Conservation (phyloP, 2,888 invertebrate species). For the Heliconius erato region DNA sequence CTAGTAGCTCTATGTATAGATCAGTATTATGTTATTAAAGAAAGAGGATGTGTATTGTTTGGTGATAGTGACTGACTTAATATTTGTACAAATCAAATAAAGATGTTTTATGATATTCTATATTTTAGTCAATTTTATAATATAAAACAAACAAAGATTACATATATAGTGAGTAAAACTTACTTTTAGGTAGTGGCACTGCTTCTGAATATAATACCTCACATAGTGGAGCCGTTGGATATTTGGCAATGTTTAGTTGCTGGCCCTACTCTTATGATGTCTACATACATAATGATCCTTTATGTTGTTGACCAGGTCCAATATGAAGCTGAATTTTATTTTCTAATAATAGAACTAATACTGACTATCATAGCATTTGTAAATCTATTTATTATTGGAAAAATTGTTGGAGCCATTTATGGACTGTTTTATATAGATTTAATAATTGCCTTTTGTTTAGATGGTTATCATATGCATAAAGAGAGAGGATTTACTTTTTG, state of each 20-base stretch:
- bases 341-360: conserved; percentile 64
- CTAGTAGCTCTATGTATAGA: conserved; percentile 72
- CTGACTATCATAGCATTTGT: conserved; percentile 64
- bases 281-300: conserved; percentile 72
- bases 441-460: conserved; percentile 72
- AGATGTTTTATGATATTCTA: conserved; percentile 4
- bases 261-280: conserved; percentile 77
- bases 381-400: conserved; percentile 61
- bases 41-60: conserved; percentile 66
- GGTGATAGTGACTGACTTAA: conserved; percentile 32
- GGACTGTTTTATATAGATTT: conserved; percentile 76
- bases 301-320: conserved; percentile 79
- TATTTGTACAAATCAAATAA: conserved; percentile 34
- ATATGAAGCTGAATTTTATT: conserved; percentile 76
- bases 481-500: conserved; percentile 73
- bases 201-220: conserved; percentile 77
- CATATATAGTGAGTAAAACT: conserved; percentile 61
- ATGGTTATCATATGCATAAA: conserved; percentile 70
- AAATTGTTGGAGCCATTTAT: conserved; percentile 72
- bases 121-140: conserved; percentile 31
- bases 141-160: conserved; percentile 40
- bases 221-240: conserved; percentile 76
- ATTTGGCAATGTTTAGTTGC: conserved; percentile 71
- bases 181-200: conserved; percentile 82
- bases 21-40: conserved; percentile 68